These are phyloP conservation scores for Sciaenops ocellatus DNA, from an alignment of 2,797 vertebrate genomes.

Conservation along the genomic window DNA sequence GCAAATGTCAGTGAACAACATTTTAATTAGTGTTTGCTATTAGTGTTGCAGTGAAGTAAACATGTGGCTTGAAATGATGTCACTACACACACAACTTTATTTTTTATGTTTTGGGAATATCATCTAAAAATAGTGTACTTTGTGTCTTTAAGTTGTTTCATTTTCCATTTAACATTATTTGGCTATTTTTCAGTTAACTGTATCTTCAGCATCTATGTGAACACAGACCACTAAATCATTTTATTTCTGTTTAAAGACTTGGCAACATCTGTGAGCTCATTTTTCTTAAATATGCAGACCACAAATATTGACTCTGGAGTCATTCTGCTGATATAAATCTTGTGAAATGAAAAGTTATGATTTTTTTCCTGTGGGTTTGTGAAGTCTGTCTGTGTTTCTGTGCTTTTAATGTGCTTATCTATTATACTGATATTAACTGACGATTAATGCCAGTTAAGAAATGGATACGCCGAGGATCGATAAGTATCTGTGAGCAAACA, in stretches of 20 bases:
- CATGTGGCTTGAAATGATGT: neutral
- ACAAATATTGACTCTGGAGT: neutral
- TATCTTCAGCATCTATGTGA: neutral
- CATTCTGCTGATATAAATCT: neutral
- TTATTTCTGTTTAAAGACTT: neutral
- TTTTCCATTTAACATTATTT: neutral
- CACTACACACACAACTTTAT: neutral
- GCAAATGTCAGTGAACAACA: conserved; percentile 1
- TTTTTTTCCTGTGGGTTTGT: neutral
- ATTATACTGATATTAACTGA: conserved; percentile 3
- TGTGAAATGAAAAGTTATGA: neutral
- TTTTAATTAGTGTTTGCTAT: conserved; percentile 5
- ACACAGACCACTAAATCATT: neutral
- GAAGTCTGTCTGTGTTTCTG: neutral
- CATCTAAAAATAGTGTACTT: neutral
- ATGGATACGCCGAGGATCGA: neutral
- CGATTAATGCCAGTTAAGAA: neutral
- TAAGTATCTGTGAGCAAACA: conserved; percentile 10
- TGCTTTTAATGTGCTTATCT: neutral
- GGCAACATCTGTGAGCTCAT: neutral
- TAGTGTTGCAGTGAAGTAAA: neutral
- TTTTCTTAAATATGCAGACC: neutral
- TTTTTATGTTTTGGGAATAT: neutral
- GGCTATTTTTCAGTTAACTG: neutral
- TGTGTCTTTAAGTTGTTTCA: neutral